Evolutionary conservation across 2,888 invertebrate genomes (phyloP), one percentile per base, ranked within the genome.

Genomic region (Leptarthrus brevirostris): DNA sequence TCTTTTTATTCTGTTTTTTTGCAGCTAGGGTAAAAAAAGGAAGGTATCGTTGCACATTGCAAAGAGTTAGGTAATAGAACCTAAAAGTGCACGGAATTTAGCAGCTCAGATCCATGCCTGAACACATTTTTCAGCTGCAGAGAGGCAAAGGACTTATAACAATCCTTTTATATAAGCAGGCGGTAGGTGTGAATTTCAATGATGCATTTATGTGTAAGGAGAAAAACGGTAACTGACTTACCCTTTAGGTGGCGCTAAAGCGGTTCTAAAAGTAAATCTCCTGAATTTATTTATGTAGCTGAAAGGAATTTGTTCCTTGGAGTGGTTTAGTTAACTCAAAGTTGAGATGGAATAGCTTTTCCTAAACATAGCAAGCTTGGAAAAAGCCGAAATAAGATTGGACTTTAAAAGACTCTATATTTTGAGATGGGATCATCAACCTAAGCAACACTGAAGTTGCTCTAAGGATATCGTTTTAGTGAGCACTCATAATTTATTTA

Each of bases 1-100:
- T 18, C 40, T 44, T 44, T 64, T 64, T 36, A 47, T 20, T 47
- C 26, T 6, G 24, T 26, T 26, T 44, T 64, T 64, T 40, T 18
- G 5, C 2, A 16, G 12, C 14, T 16, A 16, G 20, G 14, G 16
- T 6, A 49, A 49, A 6, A 18, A n/a, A n/a, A n/a, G n/a, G n/a
- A n/a, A n/a, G n/a, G n/a, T n/a, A n/a, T n/a, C n/a, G n/a, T n/a
- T n/a, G n/a, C n/a, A 49, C 3, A 12, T 12, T 6, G 40, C 12
- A 40, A 40, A 40, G 40, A 8, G n/a, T 40, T 40, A 3, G 12
- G 1, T 12, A 12, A 12, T 40, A 12, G n/a, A n/a, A 40, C 8
- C 12, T 40, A 40, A 12, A 40, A 40, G 12, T 12, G 40, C 40
- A 2, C n/a, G n/a, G 40, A 40, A 40, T 40, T 49, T 49, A 49